These are phyloP conservation scores for Pantelozetes paolii DNA, from an alignment of 2,888 invertebrate species.

Conservation along the genomic window DNA sequence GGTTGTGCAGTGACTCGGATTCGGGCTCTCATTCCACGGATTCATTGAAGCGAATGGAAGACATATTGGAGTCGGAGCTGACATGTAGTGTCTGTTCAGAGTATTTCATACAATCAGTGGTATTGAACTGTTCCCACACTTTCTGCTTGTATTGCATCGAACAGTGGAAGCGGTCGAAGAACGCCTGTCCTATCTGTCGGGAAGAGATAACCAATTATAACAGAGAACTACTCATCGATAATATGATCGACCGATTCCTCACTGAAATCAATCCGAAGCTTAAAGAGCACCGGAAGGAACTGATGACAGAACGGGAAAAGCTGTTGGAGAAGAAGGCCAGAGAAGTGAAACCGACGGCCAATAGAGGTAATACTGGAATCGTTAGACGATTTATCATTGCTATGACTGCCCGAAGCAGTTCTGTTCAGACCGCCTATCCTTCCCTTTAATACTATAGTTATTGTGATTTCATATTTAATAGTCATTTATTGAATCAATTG, in stretches of 20 bases:
- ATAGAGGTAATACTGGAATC: background rate
- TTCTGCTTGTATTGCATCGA: slow-evolving; percentile 38
- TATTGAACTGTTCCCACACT: slow-evolving; percentile 38
- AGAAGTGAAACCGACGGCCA: background rate
- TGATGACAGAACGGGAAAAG: slow-evolving; percentile 23
- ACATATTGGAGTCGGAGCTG: slow-evolving; percentile 13
- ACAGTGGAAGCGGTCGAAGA: slow-evolving; percentile 24
- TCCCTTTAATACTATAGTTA: too few species aligned
- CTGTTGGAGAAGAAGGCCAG: background rate
- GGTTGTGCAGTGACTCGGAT: background rate
- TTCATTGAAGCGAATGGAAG: background rate
- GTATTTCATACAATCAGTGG: slow-evolving; percentile 19
- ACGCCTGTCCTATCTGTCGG: slow-evolving; percentile 38
- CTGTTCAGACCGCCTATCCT: too few species aligned
- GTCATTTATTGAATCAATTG: too few species aligned
- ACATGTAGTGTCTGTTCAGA: slow-evolving; percentile 37
- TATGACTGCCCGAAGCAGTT: too few species aligned
- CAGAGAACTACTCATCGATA: slow-evolving; percentile 11
- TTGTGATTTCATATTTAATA: too few species aligned
- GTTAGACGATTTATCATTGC: too few species aligned
- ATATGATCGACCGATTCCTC: slow-evolving; percentile 24
- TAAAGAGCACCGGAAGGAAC: background rate
- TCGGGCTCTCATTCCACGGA: background rate
- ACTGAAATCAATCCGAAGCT: background rate
- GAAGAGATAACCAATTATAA: background rate